These are phyloP conservation scores for Albula glossodonta DNA, from an alignment of 2,113 vertebrate species.

Conservation along the genomic window DNA sequence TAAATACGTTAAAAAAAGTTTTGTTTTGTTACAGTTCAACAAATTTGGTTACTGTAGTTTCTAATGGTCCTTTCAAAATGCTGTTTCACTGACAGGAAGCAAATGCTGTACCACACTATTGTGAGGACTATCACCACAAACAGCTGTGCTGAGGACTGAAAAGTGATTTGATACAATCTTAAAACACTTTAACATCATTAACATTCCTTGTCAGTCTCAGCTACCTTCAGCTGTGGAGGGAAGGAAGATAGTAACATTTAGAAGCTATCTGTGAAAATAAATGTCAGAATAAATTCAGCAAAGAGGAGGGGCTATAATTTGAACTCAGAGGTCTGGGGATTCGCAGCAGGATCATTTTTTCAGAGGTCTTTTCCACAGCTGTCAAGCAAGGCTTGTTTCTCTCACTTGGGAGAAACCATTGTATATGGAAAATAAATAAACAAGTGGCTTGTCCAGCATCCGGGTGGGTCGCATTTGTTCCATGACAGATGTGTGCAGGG, in stretches of 20 bases:
- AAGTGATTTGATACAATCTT: neutral
- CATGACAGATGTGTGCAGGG: neutral
- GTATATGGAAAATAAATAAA: conserved; percentile 1
- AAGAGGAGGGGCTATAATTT: neutral
- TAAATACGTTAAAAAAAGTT: no score
- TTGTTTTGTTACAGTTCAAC: no score
- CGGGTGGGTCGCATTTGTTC: neutral
- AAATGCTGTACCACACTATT: neutral
- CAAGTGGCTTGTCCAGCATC: neutral
- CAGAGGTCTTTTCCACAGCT: neutral
- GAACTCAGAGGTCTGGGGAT: neutral
- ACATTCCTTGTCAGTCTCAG: neutral
- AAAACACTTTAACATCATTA: neutral
- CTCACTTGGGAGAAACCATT: conserved; percentile 2
- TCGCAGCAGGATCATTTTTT: neutral
- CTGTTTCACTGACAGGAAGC: neutral
- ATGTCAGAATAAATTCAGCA: neutral
- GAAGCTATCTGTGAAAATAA: no score
- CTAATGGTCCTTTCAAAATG: no score
- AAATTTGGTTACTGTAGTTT: no score
- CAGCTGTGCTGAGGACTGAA: neutral
- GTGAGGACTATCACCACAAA: neutral
- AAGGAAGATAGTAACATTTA: neutral
- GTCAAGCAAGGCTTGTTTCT: neutral
- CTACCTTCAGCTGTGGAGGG: neutral